Evolutionary conservation across 2,888 invertebrate genomes (phyloP), one percentile per base, ranked within the genome.

Genomic region (Drosophila kambysellisi): DNA sequence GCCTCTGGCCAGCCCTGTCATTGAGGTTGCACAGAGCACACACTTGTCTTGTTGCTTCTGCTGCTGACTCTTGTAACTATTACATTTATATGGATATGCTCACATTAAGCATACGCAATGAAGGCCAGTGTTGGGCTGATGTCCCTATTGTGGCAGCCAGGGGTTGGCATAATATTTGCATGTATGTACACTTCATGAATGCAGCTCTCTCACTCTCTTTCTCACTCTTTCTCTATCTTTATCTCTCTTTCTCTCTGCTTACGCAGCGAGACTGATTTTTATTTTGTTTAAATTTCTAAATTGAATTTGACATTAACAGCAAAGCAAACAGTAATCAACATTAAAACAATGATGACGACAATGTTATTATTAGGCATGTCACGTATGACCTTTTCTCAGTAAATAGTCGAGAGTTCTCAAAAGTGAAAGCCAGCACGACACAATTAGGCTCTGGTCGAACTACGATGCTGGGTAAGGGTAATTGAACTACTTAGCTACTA

Each of bases 21-120:
- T 82, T 86, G 82, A 87, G 85, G 81, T 82, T 88, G 76, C 82
- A 76, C 69, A 48, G 63, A 70, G 68, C 72, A 73, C 71, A 76
- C 66, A 72, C 68, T 76, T 61, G 67, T 50, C 57, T 30, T 62
- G 68, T 52, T 59, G 51, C 50, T 57, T 53, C 39, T 63, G 66
- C 20, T 64, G 76, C 20, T 54, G 67, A 48, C 73, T 67, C 67
- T 78, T 74, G 75, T 61, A 86, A 87, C 84, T 86, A 86, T 84
- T 76, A 86, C 84, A 86, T 87, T 81, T 79, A 74, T 76, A 81
- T 76, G 88, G 72, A 74, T 77, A 77, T 84, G 83, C 65, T 57
- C 81, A 81, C 76, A 84, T 84, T 83, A 87, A 82, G 81, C 71
- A 84, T 82, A 86, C 86, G 82, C 81, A 79, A 67, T 32, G 83